Percentiles rank a stretch among this genome's conserved stretches.
Conservation (phyloP, 2,888 invertebrate genomes). For the Harpalus rufipes region DNA sequence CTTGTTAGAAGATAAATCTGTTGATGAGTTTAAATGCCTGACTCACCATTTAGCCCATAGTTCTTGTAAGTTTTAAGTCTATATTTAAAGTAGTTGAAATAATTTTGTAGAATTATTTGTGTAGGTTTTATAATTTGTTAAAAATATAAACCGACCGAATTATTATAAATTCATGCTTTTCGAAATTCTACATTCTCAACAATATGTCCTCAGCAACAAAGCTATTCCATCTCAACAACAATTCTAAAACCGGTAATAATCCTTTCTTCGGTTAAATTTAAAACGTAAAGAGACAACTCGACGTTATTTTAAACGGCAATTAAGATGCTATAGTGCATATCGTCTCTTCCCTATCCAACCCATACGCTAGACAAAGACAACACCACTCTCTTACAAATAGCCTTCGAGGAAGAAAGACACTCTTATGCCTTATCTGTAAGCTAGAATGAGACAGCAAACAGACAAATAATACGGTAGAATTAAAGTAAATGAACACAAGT, state of each 20-base stretch:
- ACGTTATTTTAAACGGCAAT: conserved; percentile 74
- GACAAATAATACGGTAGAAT: conserved; percentile 69
- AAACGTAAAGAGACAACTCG: conserved; percentile 71
- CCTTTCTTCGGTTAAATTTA: conserved; percentile 71
- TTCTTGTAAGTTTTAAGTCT: no score
- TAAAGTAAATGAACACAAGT: conserved; percentile 71
- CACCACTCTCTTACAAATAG: conserved; percentile 58
- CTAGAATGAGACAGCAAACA: conserved; percentile 2
- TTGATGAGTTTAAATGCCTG: no score
- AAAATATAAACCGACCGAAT: no score
- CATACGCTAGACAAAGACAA: conserved; percentile 60
- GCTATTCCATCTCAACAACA: neutral
- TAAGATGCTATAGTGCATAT: conserved; percentile 74
- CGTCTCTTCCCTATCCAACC: conserved; percentile 53
- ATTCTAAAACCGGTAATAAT: neutral
- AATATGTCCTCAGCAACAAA: neutral
- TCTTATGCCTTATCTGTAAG: neutral
- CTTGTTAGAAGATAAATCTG: no score
- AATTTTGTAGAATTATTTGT: no score
- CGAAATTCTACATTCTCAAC: no score
- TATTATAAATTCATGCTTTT: no score
- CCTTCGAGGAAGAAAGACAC: conserved; percentile 3
- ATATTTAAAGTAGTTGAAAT: no score
- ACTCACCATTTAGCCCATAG: no score
- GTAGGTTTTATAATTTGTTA: no score